Percentiles rank a stretch among this genome's conserved stretches.
These are phyloP conservation scores for Muntiacus reevesi DNA, from an alignment of 2,113 vertebrate genomes.

Conservation along the genomic window DNA sequence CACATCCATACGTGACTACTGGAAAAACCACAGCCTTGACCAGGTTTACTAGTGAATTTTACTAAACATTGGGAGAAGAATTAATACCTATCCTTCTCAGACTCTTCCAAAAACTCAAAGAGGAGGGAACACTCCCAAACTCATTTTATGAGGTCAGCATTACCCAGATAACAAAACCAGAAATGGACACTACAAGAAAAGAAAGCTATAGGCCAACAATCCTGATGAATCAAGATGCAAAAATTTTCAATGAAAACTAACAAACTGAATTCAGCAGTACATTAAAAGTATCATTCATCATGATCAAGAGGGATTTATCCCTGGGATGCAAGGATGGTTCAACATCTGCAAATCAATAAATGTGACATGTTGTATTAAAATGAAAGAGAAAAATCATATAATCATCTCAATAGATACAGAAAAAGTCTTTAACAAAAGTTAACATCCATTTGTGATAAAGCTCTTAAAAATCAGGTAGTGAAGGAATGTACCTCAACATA, in stretches of 20 bases:
- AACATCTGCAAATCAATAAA: not conserved
- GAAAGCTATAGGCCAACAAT: not conserved
- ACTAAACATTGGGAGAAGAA: not conserved
- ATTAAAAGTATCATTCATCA: not conserved
- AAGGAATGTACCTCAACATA: not conserved
- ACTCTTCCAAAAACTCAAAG: not conserved
- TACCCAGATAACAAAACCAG: not conserved
- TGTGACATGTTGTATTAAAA: not conserved
- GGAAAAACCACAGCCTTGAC: not conserved
- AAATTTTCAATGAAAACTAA: not conserved
- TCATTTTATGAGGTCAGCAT: not conserved
- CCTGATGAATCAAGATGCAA: not conserved
- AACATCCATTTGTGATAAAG: not conserved
- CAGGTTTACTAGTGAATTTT: not conserved
- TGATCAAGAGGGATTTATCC: not conserved
- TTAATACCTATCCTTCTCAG: not conserved
- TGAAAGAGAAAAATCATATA: not conserved
- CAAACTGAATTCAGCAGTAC: not conserved
- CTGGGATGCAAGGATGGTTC: not conserved
- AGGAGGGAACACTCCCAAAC: not conserved
- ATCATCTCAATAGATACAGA: not conserved
- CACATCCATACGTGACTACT: not conserved
- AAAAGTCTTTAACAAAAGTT: not conserved
- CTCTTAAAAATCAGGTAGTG: not conserved
- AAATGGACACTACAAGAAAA: not conserved